phyloP scores from a whole-genome alignment of 2,888 invertebrate species.

The Phytoseiulus persimilis region DNA sequence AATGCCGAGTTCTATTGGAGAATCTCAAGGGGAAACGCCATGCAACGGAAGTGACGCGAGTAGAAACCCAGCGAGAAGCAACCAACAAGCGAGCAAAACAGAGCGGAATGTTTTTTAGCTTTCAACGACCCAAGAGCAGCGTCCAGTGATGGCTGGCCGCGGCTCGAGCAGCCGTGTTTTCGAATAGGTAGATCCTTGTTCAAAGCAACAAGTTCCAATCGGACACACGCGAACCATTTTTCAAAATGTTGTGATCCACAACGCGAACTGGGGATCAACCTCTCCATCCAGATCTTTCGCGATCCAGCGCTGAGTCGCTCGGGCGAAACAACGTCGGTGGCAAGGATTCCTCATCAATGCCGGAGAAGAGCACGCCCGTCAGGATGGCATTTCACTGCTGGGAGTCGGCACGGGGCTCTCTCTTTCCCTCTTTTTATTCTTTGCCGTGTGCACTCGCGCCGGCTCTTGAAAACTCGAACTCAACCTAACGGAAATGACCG shows the following conservation, averaged over 20 bases:
- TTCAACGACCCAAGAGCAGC: background rate
- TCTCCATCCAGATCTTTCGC: too few species aligned
- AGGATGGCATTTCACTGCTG: background rate
- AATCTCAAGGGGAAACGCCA: background rate
- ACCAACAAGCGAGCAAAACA: constrained; percentile 5
- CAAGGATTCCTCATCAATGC: too few species aligned
- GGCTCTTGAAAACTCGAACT: constrained; percentile 6
- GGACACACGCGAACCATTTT: background rate
- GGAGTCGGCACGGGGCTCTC: background rate
- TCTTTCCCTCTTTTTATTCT: background rate
- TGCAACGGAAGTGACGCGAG: background rate
- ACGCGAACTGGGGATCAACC: background rate
- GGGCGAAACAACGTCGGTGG: too few species aligned
- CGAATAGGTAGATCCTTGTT: background rate
- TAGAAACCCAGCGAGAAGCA: background rate
- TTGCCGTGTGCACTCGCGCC: background rate
- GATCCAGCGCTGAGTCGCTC: too few species aligned
- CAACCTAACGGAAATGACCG: constrained; percentile 36
- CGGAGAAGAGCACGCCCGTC: background rate
- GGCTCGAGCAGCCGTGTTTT: too few species aligned
- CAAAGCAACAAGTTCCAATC: background rate
- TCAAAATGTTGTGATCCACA: background rate
- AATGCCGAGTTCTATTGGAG: background rate
- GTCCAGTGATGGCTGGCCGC: too few species aligned
- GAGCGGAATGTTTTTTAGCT: background rate